Evolutionary conservation across 2,888 invertebrate species (phyloP), one percentile per base, ranked within the genome.

Genomic region (Mesodorylaimus sp.): DNA sequence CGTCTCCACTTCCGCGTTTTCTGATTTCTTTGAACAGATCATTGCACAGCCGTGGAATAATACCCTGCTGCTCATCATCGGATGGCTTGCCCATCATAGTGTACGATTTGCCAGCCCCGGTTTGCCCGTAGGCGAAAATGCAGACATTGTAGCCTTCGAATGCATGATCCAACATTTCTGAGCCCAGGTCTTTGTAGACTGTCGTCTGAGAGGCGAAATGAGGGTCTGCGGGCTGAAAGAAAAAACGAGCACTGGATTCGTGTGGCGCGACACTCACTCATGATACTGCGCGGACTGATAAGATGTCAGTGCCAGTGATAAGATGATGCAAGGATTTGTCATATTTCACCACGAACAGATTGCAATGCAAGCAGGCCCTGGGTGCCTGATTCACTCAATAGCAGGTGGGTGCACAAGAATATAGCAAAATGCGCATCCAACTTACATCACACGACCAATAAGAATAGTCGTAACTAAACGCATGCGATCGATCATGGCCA

Each of bases 61-160:
- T 93, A 44, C 97, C 97, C 69, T 88, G 85, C 66, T 93, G 88
- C 3, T 68, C 68, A 0, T 61, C 57, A 37, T 69, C 68, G 54
- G 23, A 23, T 7, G 50, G 50, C 36, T 54, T 47, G 36, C 97
- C 97, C 95, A 97, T 97, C 97, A 97, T 97, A 38, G 95, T 97
- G 69, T 93, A 97, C 0, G 89, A 91, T 72, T 97, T 97, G n/a
- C 97, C 97, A 41, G 95, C 86, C 38, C 95, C 97, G 2, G 97
- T 97, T 72, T 97, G 95, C 0, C 97, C 97, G 70, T 97, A 97
- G 3, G 97, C 97, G 72, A 97, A 97, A 70, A 97, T 97, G 73
- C 97, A 97, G 53, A 95, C 93, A 68, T 97, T 97, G 76, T 97
- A 97, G 78, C 75, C 97, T 72, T 95, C 91, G 70, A 99, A 97